Percentiles rank a stretch among this genome's conserved stretches.
Evolutionary conservation across 2,888 invertebrate genomes (phyloP).

Genomic region (Meghimatium bilineatum): DNA sequence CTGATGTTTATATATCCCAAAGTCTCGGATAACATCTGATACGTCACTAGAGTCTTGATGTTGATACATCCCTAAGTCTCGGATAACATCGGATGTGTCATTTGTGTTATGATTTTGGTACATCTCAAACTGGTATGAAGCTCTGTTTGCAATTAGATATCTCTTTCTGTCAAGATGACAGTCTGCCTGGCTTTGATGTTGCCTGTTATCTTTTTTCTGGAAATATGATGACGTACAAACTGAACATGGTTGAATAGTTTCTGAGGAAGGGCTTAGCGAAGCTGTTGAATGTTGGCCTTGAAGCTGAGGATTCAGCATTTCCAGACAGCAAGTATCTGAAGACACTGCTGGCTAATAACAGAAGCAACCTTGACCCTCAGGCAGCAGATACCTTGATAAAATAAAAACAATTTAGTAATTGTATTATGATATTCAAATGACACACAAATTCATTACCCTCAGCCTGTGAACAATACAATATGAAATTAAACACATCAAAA

Average conservation of each 20-base stretch:
- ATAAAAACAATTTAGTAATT: not conserved
- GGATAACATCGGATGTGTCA: not conserved
- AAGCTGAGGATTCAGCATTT: constrained; percentile 19
- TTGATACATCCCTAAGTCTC: not conserved
- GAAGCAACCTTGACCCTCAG: constrained; percentile 32
- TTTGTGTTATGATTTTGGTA: no score
- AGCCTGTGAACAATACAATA: no score
- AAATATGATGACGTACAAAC: not conserved
- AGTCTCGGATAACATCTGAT: not conserved
- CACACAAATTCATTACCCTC: no score
- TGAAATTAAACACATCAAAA: no score
- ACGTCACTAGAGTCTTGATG: not conserved
- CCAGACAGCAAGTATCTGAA: not conserved
- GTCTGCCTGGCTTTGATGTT: not conserved
- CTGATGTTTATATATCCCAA: not conserved
- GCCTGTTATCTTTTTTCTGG: not conserved
- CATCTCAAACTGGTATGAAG: no score
- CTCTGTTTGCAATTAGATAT: no score
- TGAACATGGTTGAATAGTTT: not conserved
- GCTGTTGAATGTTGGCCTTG: not conserved
- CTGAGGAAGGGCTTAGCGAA: not conserved
- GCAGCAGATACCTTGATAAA: not conserved
- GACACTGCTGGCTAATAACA: constrained; percentile 29
- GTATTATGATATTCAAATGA: no score
- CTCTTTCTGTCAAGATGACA: not conserved